Evolutionary conservation across 1,140 invertebrate genomes (phyloP).

Genomic region (Palaemon carinicauda): DNA sequence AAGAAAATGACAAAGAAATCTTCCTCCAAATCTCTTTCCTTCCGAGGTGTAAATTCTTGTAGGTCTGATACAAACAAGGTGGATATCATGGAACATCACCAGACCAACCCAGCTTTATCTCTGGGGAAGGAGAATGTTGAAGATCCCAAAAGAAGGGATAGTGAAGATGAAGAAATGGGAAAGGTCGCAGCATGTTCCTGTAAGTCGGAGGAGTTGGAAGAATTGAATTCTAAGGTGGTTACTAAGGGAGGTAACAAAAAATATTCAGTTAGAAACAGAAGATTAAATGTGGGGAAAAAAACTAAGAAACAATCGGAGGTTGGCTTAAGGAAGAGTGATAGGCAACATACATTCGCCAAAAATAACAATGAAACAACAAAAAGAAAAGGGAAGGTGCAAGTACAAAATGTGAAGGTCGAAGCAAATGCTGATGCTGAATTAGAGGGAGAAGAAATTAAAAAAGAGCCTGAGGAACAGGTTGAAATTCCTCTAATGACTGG

Average conservation of each 20-base stretch:
- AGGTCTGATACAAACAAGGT: too few species aligned
- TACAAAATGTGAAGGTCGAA: not conserved
- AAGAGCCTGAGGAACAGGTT: not conserved
- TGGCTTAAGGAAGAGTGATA: not conserved
- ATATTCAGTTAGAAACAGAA: not conserved
- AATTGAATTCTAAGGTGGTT: not conserved
- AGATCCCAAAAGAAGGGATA: not conserved
- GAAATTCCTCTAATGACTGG: too few species aligned
- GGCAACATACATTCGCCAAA: not conserved
- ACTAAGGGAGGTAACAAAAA: not conserved
- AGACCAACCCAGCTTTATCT: too few species aligned
- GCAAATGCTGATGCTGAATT: not conserved
- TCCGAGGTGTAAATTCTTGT: too few species aligned
- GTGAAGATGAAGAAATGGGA: not conserved
- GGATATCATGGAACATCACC: too few species aligned
- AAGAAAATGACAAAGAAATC: too few species aligned
- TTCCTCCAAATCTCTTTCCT: too few species aligned
- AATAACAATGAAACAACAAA: not conserved
- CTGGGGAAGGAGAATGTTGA: too few species aligned
- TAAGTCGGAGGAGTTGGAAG: too few species aligned
- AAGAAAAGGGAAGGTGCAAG: not conserved
- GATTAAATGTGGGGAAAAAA: not conserved
- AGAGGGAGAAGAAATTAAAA: not conserved
- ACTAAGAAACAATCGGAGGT: not conserved
- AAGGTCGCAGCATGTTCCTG: too few species aligned